These are phyloP conservation scores for Leucopsar rothschildi DNA, from an alignment of 2,113 vertebrate genomes.

Conservation along the genomic window DNA sequence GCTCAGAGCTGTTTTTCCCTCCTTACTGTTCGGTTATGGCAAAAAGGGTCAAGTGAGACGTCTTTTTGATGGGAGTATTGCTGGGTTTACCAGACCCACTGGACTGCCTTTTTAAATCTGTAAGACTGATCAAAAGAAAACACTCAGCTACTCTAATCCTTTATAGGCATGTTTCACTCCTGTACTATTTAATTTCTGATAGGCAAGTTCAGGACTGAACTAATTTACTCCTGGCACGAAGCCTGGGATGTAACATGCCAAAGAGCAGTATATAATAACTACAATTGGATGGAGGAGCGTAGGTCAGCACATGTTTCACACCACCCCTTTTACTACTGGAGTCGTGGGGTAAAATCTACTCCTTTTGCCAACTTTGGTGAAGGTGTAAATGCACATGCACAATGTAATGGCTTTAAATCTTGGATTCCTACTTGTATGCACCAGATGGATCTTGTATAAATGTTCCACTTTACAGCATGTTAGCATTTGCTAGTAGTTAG, in stretches of 20 bases:
- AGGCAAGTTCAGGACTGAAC: conserved; percentile 23
- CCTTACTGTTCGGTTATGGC: not conserved
- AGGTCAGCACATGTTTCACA: conserved; percentile 38
- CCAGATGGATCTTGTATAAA: conserved; percentile 73
- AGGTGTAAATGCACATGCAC: conserved; percentile 63
- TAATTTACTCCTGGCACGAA: conserved; percentile 51
- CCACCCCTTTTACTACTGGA: conserved; percentile 42
- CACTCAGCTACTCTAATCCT: not conserved
- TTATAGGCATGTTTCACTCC: conserved; percentile 19
- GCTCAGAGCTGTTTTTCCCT: not conserved
- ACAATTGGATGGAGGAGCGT: not conserved
- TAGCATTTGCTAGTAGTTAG: conserved; percentile 77
- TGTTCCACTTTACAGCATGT: conserved; percentile 72
- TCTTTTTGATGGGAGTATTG: not conserved
- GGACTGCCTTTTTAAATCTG: not conserved
- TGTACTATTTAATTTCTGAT: conserved; percentile 52
- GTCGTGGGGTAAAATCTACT: conserved; percentile 43
- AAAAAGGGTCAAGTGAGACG: not conserved
- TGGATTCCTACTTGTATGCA: conserved; percentile 57
- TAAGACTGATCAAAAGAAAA: conserved; percentile 41
- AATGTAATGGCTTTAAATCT: conserved; percentile 60
- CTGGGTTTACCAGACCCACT: not conserved
- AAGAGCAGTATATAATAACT: not conserved
- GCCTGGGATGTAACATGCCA: conserved; percentile 2
- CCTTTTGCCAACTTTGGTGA: conserved; percentile 49